Base-by-base conservation (phyloP, 2,797 vertebrate species). In the Sitta carolinensis region DNA sequence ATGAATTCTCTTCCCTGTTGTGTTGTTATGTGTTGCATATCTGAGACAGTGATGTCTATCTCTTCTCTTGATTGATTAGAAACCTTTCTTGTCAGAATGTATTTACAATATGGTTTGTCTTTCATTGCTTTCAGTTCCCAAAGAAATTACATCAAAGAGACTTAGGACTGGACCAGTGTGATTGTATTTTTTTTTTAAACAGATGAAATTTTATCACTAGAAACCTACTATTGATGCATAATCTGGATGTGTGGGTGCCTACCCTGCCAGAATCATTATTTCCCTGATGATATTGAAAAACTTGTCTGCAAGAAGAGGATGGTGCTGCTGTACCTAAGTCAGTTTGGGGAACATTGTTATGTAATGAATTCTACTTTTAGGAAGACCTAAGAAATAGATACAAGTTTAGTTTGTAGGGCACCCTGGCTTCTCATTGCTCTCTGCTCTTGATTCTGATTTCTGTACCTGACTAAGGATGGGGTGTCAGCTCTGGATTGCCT, bases 1-100 rank as follows among this genome's bases (percentile, higher is more conserved):
- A 93, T 91, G 2, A 90, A 32, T 96, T 88, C 66, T 91, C 48
- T 86, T 88, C 74, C 80, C 74, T 81, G 17, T 82, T 86, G 84
- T 51, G 58, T 66, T 94, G 77, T 88, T 89, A 77, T 91, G 18
- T 36, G 6, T 34, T 91, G 68, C 68, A 78, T 90, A 77, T 90
- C 47, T 85, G 64, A 70, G 81, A 34, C 64, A 43, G 16, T 91
- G 86, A 87, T 87, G 61, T 23, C 58, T 93, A 29, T 91, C 68
- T 94, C 77, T 93, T 85, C 75, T 86, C 63, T 64, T 83, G 81
- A 83, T 55, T 83, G 25, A 83, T 87, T 66, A 87, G 92, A 92
- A 93, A 91, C 40, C 18, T 87, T 70, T 80, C 38, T 74, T 94
- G 84, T 64, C 92, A 94, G 90, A 90, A 90, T 90, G 74, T 68